A percentile compares a stretch with the other conserved stretches of the same genome.
These are phyloP conservation scores for Hippocampus zosterae DNA, from an alignment of 2,113 vertebrate genomes.

Conservation along the genomic window DNA sequence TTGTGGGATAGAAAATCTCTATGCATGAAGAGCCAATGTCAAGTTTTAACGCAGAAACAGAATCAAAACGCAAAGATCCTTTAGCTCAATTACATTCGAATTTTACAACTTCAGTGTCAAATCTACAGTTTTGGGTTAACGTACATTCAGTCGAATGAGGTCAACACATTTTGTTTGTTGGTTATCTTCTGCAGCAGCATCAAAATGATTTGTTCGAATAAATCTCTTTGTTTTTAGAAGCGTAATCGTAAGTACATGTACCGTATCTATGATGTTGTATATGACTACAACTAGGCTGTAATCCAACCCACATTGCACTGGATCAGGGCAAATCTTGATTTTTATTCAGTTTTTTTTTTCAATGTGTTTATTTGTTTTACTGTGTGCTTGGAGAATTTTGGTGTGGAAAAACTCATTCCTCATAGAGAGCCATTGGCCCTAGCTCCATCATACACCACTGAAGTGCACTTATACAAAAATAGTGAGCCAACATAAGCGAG, in stretches of 20 bases:
- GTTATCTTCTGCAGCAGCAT: not conserved
- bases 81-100: conserved; percentile 20
- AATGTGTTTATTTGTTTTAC: not conserved
- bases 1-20: conserved; percentile 17
- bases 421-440: not conserved
- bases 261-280: too few relatives aligned
- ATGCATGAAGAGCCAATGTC: conserved; percentile 12
- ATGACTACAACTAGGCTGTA: conserved; percentile 44
- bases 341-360: not conserved
- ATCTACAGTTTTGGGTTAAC: not conserved
- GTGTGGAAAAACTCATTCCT: not conserved
- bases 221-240: not conserved
- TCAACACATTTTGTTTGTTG: not conserved
- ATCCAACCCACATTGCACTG: conserved; percentile 40
- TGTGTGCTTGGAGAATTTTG: not conserved
- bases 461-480: not conserved
- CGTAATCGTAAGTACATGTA: too few relatives aligned
- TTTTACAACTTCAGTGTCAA: not conserved
- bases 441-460: not conserved
- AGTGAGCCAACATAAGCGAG: not conserved
- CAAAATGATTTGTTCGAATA: not conserved
- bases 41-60: conserved; percentile 10
- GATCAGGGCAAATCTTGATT: not conserved
- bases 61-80: conserved; percentile 21
- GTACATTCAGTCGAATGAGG: not conserved